Base-by-base conservation (phyloP, 2,888 invertebrate genomes). In the Ceriagrion tenellum region DNA sequence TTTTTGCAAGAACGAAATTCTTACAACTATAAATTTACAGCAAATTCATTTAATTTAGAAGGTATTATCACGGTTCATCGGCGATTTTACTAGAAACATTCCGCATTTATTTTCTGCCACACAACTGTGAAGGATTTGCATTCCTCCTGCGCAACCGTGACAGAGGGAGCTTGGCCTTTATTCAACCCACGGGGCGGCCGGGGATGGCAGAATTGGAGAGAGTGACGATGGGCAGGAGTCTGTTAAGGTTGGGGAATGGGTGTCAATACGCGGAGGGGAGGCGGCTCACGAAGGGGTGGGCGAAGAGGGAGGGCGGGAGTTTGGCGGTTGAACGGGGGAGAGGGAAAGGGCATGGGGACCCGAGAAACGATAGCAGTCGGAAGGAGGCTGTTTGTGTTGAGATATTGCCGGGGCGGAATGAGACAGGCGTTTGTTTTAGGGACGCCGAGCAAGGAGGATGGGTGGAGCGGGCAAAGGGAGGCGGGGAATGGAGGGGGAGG, bases 311-410 rank as follows among this genome's bases (percentile, higher is more conserved):
- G 55, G 89, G 55, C 12, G n/a, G 89, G 55, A 55, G 47, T 23
- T 20, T 8, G 18, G 23, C 56, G 91, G 40, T 16, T 23, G 88
- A 2, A 1, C 16, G 88, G 23, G 35, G 40, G 23, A 18, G 16
- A 26, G 63, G 35, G 91, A 6, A 59, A 20, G 59, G 16, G 20
- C 18, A 59, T 59, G 59, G 47, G 1, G 16, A 63, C 40, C 40
- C 69, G 69, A 69, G 40, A 12, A 59, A 59, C 59, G 59, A 91
- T 90, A 59, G 88, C 88, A 88, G 88, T 55, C 40, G 40, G 40
- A 59, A 23, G 35, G 88, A 89, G 89, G 93, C 59, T 93, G 93
- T 93, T 93, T 93, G 93, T 69, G 93, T 93, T 93, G 93, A 93
- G 93, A 93, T 74, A 93, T 47, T 35, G 59, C 91, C 56, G 91